These are phyloP conservation scores for Chelmon rostratus DNA, from an alignment of 2,797 vertebrate genomes.

Conservation along the genomic window DNA sequence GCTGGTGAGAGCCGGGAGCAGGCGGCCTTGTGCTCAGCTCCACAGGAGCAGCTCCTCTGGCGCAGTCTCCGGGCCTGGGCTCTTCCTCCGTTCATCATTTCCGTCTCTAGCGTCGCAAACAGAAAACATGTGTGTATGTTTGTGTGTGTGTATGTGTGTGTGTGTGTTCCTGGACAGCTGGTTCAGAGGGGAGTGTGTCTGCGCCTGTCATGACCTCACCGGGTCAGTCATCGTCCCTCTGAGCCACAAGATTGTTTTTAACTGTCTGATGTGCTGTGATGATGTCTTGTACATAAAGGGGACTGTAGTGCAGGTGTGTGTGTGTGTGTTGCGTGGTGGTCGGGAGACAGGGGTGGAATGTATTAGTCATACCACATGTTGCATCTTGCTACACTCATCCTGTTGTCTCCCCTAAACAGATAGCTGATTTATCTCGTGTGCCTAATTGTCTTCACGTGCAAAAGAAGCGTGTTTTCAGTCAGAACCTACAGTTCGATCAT, in stretches of 20 bases:
- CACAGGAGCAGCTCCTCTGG: slow-evolving; percentile 51
- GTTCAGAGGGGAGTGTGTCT: slow-evolving; percentile 30
- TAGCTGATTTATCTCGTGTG: slow-evolving; percentile 47
- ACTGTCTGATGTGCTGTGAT: slow-evolving; percentile 49
- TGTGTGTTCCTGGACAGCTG: slow-evolving; percentile 58
- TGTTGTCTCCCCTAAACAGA: slow-evolving; percentile 53
- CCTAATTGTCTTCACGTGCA: slow-evolving; percentile 42
- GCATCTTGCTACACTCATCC: slow-evolving; percentile 60
- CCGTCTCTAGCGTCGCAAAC: slow-evolving; percentile 50
- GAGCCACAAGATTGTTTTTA: slow-evolving; percentile 44
- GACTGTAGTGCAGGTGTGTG: slow-evolving; percentile 61
- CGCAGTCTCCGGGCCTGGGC: slow-evolving; percentile 19
- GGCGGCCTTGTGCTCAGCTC: slow-evolving; percentile 56
- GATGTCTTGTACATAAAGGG: slow-evolving; percentile 52
- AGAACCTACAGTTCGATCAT: neutral
- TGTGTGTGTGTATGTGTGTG: slow-evolving; percentile 23
- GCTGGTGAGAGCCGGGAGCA: slow-evolving; percentile 53
- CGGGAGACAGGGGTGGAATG: slow-evolving; percentile 49
- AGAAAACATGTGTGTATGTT: slow-evolving; percentile 60
- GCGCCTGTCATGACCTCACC: slow-evolving; percentile 60
- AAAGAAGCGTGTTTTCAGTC: slow-evolving; percentile 20
- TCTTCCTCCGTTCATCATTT: slow-evolving; percentile 50
- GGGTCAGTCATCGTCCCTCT: slow-evolving; percentile 47
- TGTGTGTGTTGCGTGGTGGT: slow-evolving; percentile 40
- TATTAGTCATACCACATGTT: slow-evolving; percentile 73